These are phyloP conservation scores for Lithodes maja DNA, from an alignment of 2,888 invertebrate genomes.

Conservation along the genomic window DNA sequence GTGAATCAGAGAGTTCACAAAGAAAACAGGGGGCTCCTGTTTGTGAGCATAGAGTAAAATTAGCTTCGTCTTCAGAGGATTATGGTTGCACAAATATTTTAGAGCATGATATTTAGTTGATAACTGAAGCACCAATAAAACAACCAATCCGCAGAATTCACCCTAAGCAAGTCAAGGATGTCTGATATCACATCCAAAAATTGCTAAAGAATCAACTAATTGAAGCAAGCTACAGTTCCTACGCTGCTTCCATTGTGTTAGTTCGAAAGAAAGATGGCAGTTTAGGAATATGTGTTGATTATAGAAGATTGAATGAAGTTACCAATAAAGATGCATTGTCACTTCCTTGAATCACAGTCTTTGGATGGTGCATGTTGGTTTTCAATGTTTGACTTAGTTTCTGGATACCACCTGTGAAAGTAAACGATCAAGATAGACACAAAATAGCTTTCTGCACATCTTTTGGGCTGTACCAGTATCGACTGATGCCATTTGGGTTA, in stretches of 20 bases:
- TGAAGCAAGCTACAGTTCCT: neutral
- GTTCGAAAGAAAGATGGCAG: neutral
- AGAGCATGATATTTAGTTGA: slow-evolving; percentile 12
- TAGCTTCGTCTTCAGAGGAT: neutral
- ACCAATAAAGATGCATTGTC: slow-evolving; percentile 24
- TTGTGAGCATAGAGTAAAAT: neutral
- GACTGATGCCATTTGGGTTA: slow-evolving; percentile 55
- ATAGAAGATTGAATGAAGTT: slow-evolving; percentile 39
- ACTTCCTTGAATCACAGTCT: slow-evolving; percentile 1
- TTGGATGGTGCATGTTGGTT: slow-evolving; percentile 38
- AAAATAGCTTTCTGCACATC: slow-evolving; percentile 62
- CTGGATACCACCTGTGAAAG: slow-evolving; percentile 61
- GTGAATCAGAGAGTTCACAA: no score
- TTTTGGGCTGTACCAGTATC: slow-evolving; percentile 60
- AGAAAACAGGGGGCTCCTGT: no score
- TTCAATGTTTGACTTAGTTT: slow-evolving; percentile 44
- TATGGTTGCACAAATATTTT: neutral
- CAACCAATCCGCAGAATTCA: neutral
- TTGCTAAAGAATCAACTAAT: neutral
- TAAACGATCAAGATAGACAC: slow-evolving; percentile 24
- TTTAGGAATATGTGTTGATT: slow-evolving; percentile 49
- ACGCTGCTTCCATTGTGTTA: slow-evolving; percentile 17
- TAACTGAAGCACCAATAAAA: slow-evolving; percentile 1
- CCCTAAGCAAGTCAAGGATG: neutral
- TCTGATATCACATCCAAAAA: neutral